Evolutionary conservation across 2,888 invertebrate genomes (phyloP), one percentile per base, ranked within the genome.

Genomic region (Diploptera punctata): DNA sequence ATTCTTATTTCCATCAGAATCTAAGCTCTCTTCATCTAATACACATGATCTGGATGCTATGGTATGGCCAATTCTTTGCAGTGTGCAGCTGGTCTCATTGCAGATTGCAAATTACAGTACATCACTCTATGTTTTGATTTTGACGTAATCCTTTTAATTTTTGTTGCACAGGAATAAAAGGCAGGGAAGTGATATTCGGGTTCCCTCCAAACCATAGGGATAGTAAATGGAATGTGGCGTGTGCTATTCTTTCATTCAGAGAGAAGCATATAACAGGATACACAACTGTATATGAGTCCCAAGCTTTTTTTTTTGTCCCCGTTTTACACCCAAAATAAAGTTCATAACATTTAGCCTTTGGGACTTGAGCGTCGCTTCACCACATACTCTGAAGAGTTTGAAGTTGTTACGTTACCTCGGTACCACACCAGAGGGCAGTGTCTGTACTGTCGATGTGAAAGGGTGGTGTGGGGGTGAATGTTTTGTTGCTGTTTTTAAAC

Each of bases 151-250:
- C n/a, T n/a, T n/a, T n/a, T 19, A n/a, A 67, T 67, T n/a, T 52
- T 18, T 68, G 29, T 44, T 21, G 52, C 9, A 0, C 54, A 67
- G 67, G 67, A 71, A 18, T 67, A 54, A 57, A 52, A 67, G 67
- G 67, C 19, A 49, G 38, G 18, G 29, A 44, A 21, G 31, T 71
- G 38, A 18, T 71, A 0, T 52, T 26, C 33, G 16, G 54, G 43
- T 47, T 67, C 67, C 21, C 54, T 43, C 67, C 67, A 71, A 52
- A 57, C 26, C 67, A 67, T 24, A 13, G 67, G 43, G 1, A 67
- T 29, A 26, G 21, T 57, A 65, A 49, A 52, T 18, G 19, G 10
- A 62, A 70, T 62, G 43, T 33, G 16, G 4, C 3, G 1, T 19
- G 19, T 21, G 19, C 54, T 33, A 26, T 65, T 65, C 1, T 21